A percentile compares a stretch with the other conserved stretches of the same genome.
These are phyloP conservation scores for Brassicogethes aeneus DNA, from an alignment of 2,888 invertebrate genomes.

Conservation along the genomic window DNA sequence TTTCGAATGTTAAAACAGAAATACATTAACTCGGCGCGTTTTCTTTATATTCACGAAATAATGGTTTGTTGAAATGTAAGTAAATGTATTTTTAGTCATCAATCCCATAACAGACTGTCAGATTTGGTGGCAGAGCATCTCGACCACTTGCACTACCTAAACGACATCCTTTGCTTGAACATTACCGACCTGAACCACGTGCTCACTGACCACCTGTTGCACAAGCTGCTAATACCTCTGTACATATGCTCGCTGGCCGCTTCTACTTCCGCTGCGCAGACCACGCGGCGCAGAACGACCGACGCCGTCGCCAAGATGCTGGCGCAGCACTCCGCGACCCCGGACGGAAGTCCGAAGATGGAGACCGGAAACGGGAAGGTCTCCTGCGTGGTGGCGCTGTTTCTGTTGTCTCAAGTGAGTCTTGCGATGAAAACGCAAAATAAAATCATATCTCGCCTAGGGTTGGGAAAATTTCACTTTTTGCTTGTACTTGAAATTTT, in stretches of 20 bases:
- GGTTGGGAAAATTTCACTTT: too few relatives aligned
- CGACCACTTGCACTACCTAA: slow-evolving; percentile 94
- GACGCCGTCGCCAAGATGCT: slow-evolving; percentile 32
- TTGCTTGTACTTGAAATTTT: too few relatives aligned
- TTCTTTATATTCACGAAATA: not conserved
- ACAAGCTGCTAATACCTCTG: slow-evolving; percentile 85
- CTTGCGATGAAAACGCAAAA: too few relatives aligned
- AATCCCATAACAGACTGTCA: slow-evolving; percentile 80
- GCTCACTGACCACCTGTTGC: slow-evolving; percentile 85
- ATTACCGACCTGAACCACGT: slow-evolving; percentile 91
- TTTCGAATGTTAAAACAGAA: too few relatives aligned
- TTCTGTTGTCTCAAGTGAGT: slow-evolving; percentile 87
- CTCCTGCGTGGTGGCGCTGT: slow-evolving; percentile 84
- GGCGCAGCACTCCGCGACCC: slow-evolving; percentile 21
- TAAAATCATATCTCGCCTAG: too few relatives aligned
- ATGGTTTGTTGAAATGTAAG: too few relatives aligned
- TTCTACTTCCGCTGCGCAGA: slow-evolving; percentile 51
- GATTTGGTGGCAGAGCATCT: slow-evolving; percentile 95
- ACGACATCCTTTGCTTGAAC: slow-evolving; percentile 88
- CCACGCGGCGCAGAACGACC: slow-evolving; percentile 53
- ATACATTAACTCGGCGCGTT: too few relatives aligned
- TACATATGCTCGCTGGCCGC: slow-evolving; percentile 79
- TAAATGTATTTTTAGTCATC: slow-evolving; percentile 62
- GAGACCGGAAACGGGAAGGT: slow-evolving; percentile 47
- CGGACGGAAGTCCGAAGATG: slow-evolving; percentile 29